Evolutionary conservation across 2,113 vertebrate genomes (phyloP).

Genomic region (Natator depressus): DNA sequence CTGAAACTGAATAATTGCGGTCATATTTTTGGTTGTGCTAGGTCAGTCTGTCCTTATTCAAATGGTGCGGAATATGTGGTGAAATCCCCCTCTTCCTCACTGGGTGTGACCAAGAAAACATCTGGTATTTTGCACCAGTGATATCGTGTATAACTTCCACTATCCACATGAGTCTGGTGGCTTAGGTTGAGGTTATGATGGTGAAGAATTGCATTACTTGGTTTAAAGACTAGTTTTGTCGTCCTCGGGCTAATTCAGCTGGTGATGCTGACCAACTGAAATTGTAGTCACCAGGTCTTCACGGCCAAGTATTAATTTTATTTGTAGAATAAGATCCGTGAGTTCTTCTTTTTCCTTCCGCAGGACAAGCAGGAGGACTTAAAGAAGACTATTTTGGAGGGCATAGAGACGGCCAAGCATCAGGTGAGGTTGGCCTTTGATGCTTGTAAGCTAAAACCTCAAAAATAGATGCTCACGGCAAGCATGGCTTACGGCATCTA

Average conservation of each 20-base stretch:
- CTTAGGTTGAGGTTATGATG: constrained; percentile 21
- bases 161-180: neutral
- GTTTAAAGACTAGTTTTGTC: neutral
- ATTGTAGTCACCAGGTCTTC: constrained; percentile 68
- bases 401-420: constrained; percentile 74
- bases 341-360: constrained; percentile 78
- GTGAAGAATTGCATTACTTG: constrained; percentile 3
- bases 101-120: constrained; percentile 6
- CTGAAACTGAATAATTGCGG: neutral
- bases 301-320: constrained; percentile 53
- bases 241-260: constrained; percentile 37
- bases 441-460: constrained; percentile 73
- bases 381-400: constrained; percentile 73
- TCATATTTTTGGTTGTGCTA: neutral
- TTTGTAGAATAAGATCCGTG: constrained; percentile 69
- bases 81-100: constrained; percentile 12
- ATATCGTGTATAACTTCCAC: neutral
- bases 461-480: constrained; percentile 43
- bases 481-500: constrained; percentile 52
- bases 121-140: neutral
- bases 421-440: constrained; percentile 72
- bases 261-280: constrained; percentile 26
- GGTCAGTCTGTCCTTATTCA: constrained; percentile 8
- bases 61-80: neutral
- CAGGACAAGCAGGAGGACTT: constrained; percentile 76